Evolutionary conservation across 2,797 vertebrate genomes (phyloP).

Genomic region (Selene dorsalis): DNA sequence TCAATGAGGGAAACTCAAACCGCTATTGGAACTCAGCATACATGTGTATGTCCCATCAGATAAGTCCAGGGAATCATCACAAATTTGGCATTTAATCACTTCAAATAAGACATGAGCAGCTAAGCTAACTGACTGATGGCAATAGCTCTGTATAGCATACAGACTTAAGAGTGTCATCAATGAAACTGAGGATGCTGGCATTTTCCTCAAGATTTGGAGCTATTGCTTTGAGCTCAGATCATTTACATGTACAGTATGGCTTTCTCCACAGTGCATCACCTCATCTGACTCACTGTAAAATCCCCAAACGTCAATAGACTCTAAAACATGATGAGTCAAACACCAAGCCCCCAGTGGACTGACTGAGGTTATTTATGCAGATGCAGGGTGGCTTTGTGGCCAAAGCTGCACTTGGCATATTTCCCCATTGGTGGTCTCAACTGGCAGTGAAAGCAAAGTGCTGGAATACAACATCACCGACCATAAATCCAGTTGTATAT

Average conservation of each 20-base stretch:
- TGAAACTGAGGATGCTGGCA: no score
- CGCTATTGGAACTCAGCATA: no score
- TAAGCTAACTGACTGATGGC: neutral
- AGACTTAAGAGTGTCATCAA: neutral
- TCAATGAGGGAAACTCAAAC: no score
- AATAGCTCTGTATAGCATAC: neutral
- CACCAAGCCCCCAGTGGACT: conserved; percentile 11
- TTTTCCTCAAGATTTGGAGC: neutral
- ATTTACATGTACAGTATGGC: neutral
- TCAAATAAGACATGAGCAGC: neutral
- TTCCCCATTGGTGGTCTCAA: conserved; percentile 34
- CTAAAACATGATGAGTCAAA: conserved; percentile 15
- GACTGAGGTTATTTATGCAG: conserved; percentile 5
- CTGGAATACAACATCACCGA: conserved; percentile 21
- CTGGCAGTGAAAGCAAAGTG: conserved; percentile 13
- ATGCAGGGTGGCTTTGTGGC: conserved; percentile 15
- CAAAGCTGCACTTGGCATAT: conserved; percentile 17
- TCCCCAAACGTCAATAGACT: neutral
- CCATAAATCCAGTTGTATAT: conserved; percentile 23
- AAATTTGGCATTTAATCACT: no score
- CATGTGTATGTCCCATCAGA: no score
- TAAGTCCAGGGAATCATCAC: no score
- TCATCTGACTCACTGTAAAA: conserved; percentile 6
- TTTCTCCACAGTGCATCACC: neutral
- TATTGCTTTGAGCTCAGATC: neutral